phyloP scores from a whole-genome alignment of 2,113 vertebrate genomes.

The Charina bottae region DNA sequence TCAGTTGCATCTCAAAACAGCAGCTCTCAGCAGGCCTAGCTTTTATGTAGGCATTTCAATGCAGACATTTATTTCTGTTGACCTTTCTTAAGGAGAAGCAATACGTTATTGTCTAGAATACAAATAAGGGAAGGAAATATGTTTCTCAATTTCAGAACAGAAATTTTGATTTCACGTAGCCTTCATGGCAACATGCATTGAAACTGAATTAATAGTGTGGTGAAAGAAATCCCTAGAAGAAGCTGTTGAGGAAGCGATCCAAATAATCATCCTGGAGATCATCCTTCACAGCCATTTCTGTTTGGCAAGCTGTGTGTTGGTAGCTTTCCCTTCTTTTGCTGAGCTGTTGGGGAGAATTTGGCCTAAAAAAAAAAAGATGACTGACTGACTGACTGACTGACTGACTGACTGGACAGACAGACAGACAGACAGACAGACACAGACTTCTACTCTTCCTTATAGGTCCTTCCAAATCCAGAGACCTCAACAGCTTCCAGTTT shows the following conservation, averaged over 20 bases:
- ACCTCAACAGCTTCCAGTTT: not conserved
- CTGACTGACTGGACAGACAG: too few species aligned
- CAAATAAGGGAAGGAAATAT: not conserved
- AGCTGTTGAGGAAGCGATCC: constrained; percentile 24
- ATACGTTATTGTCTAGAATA: not conserved
- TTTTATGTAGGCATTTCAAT: not conserved
- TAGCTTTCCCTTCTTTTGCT: not conserved
- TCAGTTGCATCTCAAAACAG: not conserved
- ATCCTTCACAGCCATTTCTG: not conserved
- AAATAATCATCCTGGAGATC: constrained; percentile 15
- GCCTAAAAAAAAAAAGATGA: not conserved
- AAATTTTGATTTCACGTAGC: not conserved
- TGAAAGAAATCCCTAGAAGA: not conserved
- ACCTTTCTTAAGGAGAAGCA: not conserved
- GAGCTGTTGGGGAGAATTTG: not conserved
- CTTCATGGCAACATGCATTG: not conserved
- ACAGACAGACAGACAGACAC: not conserved
- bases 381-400: too few species aligned
- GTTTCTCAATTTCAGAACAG: not conserved
- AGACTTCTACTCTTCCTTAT: not conserved
- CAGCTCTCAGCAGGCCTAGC: not conserved
- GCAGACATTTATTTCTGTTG: not conserved
- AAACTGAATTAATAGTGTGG: not conserved
- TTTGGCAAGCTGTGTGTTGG: constrained; percentile 15
- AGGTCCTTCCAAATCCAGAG: not conserved